Evolutionary conservation across 2,113 vertebrate genomes (phyloP).

Genomic region (Thinocorus orbignyianus): DNA sequence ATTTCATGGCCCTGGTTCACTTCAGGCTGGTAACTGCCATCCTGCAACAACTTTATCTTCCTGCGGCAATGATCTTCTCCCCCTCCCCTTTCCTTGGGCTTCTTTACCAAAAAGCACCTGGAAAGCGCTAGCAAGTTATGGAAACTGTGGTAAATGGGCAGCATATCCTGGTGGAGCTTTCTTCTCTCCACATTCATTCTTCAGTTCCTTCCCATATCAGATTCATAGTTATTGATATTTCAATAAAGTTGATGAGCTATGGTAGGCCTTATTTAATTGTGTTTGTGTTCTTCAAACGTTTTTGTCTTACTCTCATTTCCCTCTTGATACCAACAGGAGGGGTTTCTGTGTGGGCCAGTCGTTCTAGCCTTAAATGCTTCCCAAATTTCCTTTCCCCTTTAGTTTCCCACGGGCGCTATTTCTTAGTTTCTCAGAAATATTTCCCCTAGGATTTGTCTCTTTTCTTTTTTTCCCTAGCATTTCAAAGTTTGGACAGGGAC

Average conservation of each 20-base stretch:
- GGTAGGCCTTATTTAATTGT: background rate
- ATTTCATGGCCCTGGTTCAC: background rate
- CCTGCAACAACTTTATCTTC: background rate
- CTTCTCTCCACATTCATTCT: background rate
- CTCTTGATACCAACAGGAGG: background rate
- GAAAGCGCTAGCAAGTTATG: background rate
- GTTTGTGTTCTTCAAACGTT: background rate
- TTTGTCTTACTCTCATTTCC: constrained; percentile 4
- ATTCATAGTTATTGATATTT: background rate
- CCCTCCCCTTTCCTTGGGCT: fast-evolving
- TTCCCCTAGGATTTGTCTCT: constrained; percentile 59
- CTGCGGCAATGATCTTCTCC: background rate
- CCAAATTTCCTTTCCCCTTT: constrained; percentile 51
- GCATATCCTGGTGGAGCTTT: background rate
- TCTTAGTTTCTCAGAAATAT: constrained; percentile 65
- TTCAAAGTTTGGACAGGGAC: constrained; percentile 63
- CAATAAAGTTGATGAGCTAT: background rate
- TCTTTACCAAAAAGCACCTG: background rate
- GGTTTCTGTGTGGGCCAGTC: constrained; percentile 31
- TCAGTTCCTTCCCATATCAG: background rate
- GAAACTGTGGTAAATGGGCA: background rate
- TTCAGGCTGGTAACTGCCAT: background rate
- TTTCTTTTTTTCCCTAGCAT: background rate
- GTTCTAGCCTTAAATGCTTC: constrained; percentile 20
- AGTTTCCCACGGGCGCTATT: constrained; percentile 17